phyloP scores from a whole-genome alignment of 1,140 invertebrate genomes.

The Palaemon carinicauda region DNA sequence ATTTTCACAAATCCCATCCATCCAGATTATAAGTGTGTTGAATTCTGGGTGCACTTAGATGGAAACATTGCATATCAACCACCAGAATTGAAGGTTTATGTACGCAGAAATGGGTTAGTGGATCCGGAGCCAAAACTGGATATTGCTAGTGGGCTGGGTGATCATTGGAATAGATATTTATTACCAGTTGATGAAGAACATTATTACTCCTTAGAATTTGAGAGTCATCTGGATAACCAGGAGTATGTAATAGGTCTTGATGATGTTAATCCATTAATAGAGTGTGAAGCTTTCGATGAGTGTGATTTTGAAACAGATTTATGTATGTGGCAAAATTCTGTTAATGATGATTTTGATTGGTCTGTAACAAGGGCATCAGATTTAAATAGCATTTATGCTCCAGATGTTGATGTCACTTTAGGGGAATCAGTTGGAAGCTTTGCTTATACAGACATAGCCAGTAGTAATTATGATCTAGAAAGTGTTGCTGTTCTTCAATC shows the following conservation, averaged over 20 bases:
- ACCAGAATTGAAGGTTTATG: conserved; percentile 14
- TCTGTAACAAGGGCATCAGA: conserved; percentile 7
- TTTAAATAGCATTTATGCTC: conserved; percentile 20
- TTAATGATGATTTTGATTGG: conserved; percentile 50
- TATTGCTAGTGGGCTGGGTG: not conserved
- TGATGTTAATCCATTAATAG: conserved; percentile 29
- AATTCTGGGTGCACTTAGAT: conserved; percentile 41
- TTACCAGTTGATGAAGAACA: not conserved
- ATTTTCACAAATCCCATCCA: conserved; percentile 34
- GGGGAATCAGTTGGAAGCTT: conserved; percentile 28
- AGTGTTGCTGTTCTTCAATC: conserved; percentile 11
- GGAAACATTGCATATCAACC: not conserved
- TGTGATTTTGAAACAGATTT: conserved; percentile 48
- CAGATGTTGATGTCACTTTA: conserved; percentile 35
- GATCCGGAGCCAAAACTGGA: not conserved
- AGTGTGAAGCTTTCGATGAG: conserved; percentile 40
- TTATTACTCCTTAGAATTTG: conserved; percentile 38
- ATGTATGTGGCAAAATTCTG: conserved; percentile 43
- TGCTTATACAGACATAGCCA: conserved; percentile 28
- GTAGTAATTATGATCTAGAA: not conserved
- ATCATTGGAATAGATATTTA: conserved; percentile 16
- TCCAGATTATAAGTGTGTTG: conserved; percentile 40
- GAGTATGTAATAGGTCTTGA: conserved; percentile 25
- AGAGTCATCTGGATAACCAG: not conserved
- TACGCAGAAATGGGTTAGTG: not conserved